Conservation (phyloP, 2,797 vertebrate species). For the Gorsachius magnificus region DNA sequence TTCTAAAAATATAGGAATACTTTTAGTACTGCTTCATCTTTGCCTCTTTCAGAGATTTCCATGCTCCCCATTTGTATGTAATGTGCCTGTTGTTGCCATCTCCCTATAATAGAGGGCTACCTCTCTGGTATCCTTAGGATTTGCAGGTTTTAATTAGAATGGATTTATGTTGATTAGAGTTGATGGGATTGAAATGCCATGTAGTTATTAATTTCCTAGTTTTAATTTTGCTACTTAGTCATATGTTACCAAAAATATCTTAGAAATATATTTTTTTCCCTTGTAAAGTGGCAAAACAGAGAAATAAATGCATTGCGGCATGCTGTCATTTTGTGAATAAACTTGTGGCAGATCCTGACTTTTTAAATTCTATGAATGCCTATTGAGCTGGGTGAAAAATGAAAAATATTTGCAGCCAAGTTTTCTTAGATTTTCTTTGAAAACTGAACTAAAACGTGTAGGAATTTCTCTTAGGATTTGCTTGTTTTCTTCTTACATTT, state of each 20-base stretch:
- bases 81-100: constrained; percentile 1
- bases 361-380: not conserved
- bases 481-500: not conserved
- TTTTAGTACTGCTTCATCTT: not conserved
- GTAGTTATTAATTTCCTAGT: constrained; percentile 68
- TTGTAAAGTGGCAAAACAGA: constrained; percentile 46
- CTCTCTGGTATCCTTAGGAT: constrained; percentile 53
- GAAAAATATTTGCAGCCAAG: not conserved
- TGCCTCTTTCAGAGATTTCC: not conserved
- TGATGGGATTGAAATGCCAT: constrained; percentile 68
- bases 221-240: constrained; percentile 70
- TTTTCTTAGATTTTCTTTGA: not conserved
- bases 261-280: constrained; percentile 29
- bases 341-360: constrained; percentile 1
- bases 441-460: not conserved
- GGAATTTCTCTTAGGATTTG: not conserved
- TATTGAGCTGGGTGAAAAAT: not conserved
- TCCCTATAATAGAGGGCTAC: not conserved
- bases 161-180: constrained; percentile 68
- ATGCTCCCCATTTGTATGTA: not conserved
- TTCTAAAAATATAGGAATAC: not conserved
- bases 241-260: constrained; percentile 60
- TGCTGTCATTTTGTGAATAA: constrained; percentile 13
- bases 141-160: constrained; percentile 67
- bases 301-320: constrained; percentile 11